Base-by-base conservation (phyloP, 1,140 invertebrate genomes). In the Drosophila pectinifera region DNA sequence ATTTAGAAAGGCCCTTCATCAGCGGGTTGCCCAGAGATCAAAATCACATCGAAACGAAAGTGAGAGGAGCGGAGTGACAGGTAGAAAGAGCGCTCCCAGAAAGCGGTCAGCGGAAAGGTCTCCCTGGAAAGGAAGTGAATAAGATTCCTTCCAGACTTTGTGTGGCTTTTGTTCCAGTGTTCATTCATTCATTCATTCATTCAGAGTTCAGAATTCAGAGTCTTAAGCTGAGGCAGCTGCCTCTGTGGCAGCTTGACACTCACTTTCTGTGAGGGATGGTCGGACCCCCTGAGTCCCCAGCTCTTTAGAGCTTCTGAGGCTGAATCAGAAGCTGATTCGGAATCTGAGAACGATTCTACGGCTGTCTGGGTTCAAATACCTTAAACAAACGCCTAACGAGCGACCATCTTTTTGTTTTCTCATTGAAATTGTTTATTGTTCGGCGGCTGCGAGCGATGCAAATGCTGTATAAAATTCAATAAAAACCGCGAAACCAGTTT, bases 401-500 rank as follows among this genome's bases (percentile, higher is more conserved):
- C 57, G 64, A 55, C 38, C 65, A 76, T 86, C 78, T 57, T 73
- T 58, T 69, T 74, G 51, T 69, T 76, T 80, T 70, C 75, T 77
- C 65, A 80, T 82, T 88, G 76, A 83, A 70, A 83, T 82, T 78
- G 75, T 70, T 78, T 78, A 78, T 77, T 83, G 80, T 74, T 78
- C 53, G 20, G 24, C 31, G 49, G 42, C 24, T n/a, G 24, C 26
- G 26, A 16, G 57, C 74, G 48, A 86, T 88, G 82, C 83, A 86
- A 86, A 86, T 85, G 73, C 61, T 85, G 76, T 75, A 78, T 79
- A 64, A 77, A 83, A 88, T 73, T 86, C 72, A 86, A 86, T 86
- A 86, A 85, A 74, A 84, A 73, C 57, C 68, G 75, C 22, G 20
- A 89, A 89, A 88, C 83, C 83, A 88, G 83, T 88, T 88, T 88